Evolutionary conservation across 2,888 invertebrate species (phyloP).

Genomic region (Muscina levida): DNA sequence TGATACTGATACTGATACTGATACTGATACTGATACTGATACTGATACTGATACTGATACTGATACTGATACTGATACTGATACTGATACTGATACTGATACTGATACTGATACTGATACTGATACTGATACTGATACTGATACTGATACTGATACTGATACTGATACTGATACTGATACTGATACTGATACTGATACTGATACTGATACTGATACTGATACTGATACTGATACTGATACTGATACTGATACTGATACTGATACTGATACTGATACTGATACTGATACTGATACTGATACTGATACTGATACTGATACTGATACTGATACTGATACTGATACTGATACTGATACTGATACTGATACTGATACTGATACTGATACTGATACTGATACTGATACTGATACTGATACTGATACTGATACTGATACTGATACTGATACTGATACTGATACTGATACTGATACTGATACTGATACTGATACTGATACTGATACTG

Average conservation of each 20-base stretch:
- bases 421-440: constrained; percentile 4
- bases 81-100: background rate
- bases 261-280: background rate
- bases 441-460: constrained; percentile 4
- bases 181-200: constrained; percentile 1
- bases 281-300: background rate
- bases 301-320: background rate
- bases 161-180: constrained; percentile 4
- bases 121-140: constrained; percentile 4
- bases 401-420: constrained; percentile 4
- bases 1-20: constrained; percentile 1
- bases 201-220: constrained; percentile 4
- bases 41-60: background rate
- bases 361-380: constrained; percentile 4
- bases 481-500: constrained; percentile 4
- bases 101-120: constrained; percentile 4
- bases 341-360: background rate
- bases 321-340: background rate
- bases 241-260: constrained; percentile 4
- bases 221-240: constrained; percentile 4
- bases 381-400: constrained; percentile 4
- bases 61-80: background rate
- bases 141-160: background rate
- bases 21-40: background rate
- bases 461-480: constrained; percentile 4